Evolutionary conservation across 2,797 vertebrate species (phyloP).

Genomic region (Stomatorhinus walkeri): DNA sequence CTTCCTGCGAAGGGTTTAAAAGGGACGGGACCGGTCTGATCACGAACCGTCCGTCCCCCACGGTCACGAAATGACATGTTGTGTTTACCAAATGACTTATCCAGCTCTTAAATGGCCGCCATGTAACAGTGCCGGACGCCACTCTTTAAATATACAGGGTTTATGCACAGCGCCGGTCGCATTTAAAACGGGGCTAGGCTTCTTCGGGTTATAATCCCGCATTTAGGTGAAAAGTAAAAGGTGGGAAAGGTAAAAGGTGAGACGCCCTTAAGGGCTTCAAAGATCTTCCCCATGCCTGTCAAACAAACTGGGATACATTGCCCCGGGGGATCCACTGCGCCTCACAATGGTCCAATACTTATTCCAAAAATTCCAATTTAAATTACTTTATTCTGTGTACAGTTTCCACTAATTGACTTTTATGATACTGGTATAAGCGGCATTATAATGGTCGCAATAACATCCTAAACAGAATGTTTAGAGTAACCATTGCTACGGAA

Average conservation of each 20-base stretch:
- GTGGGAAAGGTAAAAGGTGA: neutral
- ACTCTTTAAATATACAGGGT: neutral
- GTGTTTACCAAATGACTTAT: conserved; percentile 23
- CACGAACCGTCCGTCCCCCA: neutral
- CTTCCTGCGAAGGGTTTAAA: conserved; percentile 57
- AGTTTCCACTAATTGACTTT: neutral
- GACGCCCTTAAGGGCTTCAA: neutral
- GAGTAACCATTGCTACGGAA: neutral
- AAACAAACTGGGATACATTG: neutral
- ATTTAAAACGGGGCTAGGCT: neutral
- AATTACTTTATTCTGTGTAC: neutral
- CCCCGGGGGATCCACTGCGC: neutral
- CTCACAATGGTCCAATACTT: neutral
- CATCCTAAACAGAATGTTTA: neutral
- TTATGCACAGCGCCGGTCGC: neutral
- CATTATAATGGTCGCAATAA: neutral
- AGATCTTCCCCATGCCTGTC: neutral
- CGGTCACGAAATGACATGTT: neutral
- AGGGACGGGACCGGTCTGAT: conserved; percentile 32
- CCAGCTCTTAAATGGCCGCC: neutral
- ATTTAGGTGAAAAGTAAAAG: neutral
- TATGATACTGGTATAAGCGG: neutral
- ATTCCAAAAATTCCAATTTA: neutral
- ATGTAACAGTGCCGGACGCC: neutral
- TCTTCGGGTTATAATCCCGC: neutral